Base-by-base conservation (phyloP, 2,888 invertebrate genomes). In the Netelia virgata region DNA sequence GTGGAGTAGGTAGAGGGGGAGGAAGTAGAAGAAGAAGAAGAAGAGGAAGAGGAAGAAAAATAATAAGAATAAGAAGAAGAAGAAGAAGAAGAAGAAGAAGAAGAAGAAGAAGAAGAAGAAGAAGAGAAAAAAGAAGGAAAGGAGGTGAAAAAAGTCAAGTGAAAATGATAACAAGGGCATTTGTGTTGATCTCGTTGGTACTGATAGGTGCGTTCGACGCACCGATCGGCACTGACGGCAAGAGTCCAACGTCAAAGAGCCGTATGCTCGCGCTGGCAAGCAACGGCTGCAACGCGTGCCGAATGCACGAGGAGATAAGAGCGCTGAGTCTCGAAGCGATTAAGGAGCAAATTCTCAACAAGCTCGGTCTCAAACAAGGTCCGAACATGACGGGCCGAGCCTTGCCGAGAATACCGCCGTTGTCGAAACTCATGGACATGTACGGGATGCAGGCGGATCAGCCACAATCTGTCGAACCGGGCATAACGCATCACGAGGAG, bases 321-420 rank as follows among this genome's bases (percentile, higher is more conserved):
- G 94, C 94, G n/a, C 90, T 95, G 73, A 95, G 95, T 88, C 92
- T 96, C 68, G 94, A 95, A 88, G 94, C 94, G 57, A 95, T 96
- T 89, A 96, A 95, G 91, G 95, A 94, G 82, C 95, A 96, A 90
- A 95, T 96, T 78, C 91, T 96, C 86, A 94, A 94, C 88, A 95
- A 95, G 88, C 94, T 96, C 88, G 95, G 95, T 1, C 92, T 96
- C 87, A 94, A 93, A 81, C 94, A 95, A 85, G 95, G 95, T 11
- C 95, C 95, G 28, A 96, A 96, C 91, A 95, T 96, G 88, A 96
- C 96, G 6, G 95, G 95, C 18, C 93, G 95, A 61, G 93, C 94
- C 0, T 90, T 95, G 61, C 96, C 96, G 18, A 94, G 94, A 83
- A 94, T 95, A 69, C 95, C 95, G 47, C 94, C 94, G 43, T 91